Evolutionary conservation across 2,888 invertebrate species (phyloP), one percentile per base, ranked within the genome.

Genomic region (Boloria selene): DNA sequence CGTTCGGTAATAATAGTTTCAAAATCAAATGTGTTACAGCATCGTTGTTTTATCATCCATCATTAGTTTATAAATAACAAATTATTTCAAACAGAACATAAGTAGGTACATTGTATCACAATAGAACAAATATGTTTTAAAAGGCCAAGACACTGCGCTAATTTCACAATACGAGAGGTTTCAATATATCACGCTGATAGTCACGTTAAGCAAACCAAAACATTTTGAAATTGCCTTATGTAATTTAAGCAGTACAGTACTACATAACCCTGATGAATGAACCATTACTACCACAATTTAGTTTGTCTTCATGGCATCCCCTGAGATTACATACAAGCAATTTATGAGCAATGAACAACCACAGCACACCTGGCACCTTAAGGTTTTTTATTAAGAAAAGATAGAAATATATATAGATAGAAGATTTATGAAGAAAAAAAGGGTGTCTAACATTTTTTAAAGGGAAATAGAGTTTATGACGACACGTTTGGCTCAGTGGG

Each of bases 221-320:
- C 77, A 81, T 87, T 87, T 86, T 79, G 85, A 80, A 87, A 88
- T 66, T 52, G 52, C 61, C 72, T 83, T 84, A 84, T 79, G 80
- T 85, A 87, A 85, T 74, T 65, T 78, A 80, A 75, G 71, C 67
- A 67, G 73, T 22, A 22, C n/a, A 22, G 22, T 71, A 68, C 67
- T 74, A 72, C 66, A 72, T 64, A 64, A 68, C 61, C 62, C 64
- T 64, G 68, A 51, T 68, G 58, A 49, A 49, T 49, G 10, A 16
- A 16, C 47, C 47, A 49, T 49, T 4, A 49, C 16, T 49, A 38
- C 31, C 10, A 38, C 7, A 38, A 38, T 38, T 22, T 38, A 38
- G 31, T 38, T 38, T 38, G 10, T 10, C 31, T 31, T 38, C 31
- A 38, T 38, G 31, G 31, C 2, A 38, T 38, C 10, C 31, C 10